Evolutionary conservation across 2,113 vertebrate species (phyloP).

Genomic region (Pterophyllum scalare): DNA sequence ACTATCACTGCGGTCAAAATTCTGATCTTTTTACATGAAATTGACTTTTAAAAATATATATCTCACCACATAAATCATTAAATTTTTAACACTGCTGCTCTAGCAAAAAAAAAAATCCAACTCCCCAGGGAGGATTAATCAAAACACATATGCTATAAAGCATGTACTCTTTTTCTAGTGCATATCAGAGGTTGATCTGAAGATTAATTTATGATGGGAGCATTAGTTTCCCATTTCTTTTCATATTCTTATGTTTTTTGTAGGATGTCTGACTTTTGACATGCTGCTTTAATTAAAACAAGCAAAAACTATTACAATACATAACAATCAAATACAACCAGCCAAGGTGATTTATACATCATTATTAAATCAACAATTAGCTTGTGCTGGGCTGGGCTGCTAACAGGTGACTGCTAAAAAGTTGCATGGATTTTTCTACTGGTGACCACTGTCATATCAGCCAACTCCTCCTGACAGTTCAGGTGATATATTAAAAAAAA

Average conservation of each 20-base stretch:
- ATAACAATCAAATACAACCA: not conserved
- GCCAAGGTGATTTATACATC: not conserved
- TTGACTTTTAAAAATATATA: constrained; percentile 15
- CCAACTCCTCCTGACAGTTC: not conserved
- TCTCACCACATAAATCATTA: constrained; percentile 28
- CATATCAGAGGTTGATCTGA: not conserved
- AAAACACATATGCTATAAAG: not conserved
- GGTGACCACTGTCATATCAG: not conserved
- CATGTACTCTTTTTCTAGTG: not conserved
- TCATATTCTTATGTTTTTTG: not conserved
- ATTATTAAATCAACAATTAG: constrained; percentile 14
- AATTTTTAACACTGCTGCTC: constrained; percentile 2
- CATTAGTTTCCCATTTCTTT: not conserved
- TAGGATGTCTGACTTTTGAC: not conserved
- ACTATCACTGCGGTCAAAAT: not conserved
- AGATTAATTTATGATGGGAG: not conserved
- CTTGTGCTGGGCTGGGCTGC: not conserved
- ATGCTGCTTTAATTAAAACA: not conserved
- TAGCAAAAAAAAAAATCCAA: not conserved
- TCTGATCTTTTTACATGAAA: constrained; percentile 11
- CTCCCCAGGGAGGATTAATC: not conserved
- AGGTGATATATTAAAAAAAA: constrained; percentile 4
- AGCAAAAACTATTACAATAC: not conserved
- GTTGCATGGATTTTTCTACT: not conserved
- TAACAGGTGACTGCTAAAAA: constrained; percentile 8